These are phyloP conservation scores for Brachionus rotundiformis DNA, from an alignment of 1,140 invertebrate species.

Conservation along the genomic window DNA sequence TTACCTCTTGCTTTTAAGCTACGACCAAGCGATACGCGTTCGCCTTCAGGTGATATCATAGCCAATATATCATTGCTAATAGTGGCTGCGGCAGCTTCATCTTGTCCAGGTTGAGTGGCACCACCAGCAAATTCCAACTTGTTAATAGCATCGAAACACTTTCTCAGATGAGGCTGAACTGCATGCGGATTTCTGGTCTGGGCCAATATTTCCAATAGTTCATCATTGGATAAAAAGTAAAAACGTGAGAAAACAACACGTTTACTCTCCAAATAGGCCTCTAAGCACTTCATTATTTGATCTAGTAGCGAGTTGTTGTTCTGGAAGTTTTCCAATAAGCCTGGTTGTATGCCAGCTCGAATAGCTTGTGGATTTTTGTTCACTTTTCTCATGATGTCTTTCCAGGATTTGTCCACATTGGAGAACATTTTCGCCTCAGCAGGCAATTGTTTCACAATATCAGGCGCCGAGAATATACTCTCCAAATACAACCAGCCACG, in stretches of 20 bases:
- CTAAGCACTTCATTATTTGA: slow-evolving; percentile 65
- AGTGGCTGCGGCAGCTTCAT: neutral
- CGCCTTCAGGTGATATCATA: slow-evolving; percentile 52
- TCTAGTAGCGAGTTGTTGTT: slow-evolving; percentile 65
- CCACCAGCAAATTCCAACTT: slow-evolving; percentile 74
- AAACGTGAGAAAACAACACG: slow-evolving; percentile 64
- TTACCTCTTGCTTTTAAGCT: slow-evolving; percentile 44
- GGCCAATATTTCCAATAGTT: slow-evolving; percentile 64
- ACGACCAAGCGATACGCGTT: neutral
- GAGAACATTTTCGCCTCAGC: slow-evolving; percentile 80
- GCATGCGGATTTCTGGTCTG: slow-evolving; percentile 80
- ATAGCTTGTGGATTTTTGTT: slow-evolving; percentile 63
- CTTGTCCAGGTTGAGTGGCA: slow-evolving; percentile 52
- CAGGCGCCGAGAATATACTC: slow-evolving; percentile 67
- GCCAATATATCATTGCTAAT: slow-evolving; percentile 45
- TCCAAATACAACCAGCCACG: slow-evolving; percentile 51
- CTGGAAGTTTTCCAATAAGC: slow-evolving; percentile 63
- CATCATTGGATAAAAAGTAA: slow-evolving; percentile 66
- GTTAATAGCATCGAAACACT: slow-evolving; percentile 78
- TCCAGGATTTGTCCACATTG: slow-evolving; percentile 81
- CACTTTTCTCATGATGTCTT: slow-evolving; percentile 74
- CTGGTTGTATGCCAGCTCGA: slow-evolving; percentile 62
- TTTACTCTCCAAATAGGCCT: slow-evolving; percentile 65
- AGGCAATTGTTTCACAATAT: slow-evolving; percentile 82
- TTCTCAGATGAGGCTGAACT: slow-evolving; percentile 81